Base-by-base conservation (phyloP, 2,113 vertebrate species). In the Paratilapia polleni region DNA sequence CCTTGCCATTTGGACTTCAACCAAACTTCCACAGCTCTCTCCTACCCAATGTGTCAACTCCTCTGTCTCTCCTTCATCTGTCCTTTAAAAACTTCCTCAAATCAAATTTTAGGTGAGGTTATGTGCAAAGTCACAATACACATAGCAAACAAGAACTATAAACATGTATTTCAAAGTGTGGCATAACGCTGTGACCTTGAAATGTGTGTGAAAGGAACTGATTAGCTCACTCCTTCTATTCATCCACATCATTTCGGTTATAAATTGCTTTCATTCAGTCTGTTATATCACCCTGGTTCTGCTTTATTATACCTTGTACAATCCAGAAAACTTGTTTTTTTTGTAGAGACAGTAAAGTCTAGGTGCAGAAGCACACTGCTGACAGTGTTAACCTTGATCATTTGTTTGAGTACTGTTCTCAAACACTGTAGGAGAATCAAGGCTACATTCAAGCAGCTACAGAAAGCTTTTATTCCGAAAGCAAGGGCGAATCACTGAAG, bases 1-100 rank as follows among this genome's bases (percentile, higher is more conserved):
- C 77, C 66, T 91, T 84, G 73, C 70, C 22, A 15, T 88, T 89
- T 93, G 90, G 85, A 91, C 80, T 26, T 80, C 31, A 60, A 89
- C 85, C 88, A 91, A 88, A 89, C 81, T n/a, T 91, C 76, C 47
- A 73, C 52, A 7, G 8, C 49, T 54, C 49, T 43, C 56, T 80
- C 26, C 68, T 83, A 58, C 77, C 73, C 60, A 60, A 74, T 36
- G n/a, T 34, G 43, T 87, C 77, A 77, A n/a, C 66, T 78, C 24
- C 70, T 38, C 47, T 24, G 41, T 83, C 43, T 82, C 43, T 74
- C 61, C 78, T 82, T 78, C 80, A 84, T 14, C 54, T 85, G 80
- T 78, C 70, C 82, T 86, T 57, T 38, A 24, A 38, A 15, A 64
- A 49, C n/a, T 59, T 15, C 20, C 49, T 78, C 12, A 28, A 54